Conservation (phyloP, 2,888 invertebrate species). For the Anoplius nigerrimus region DNA sequence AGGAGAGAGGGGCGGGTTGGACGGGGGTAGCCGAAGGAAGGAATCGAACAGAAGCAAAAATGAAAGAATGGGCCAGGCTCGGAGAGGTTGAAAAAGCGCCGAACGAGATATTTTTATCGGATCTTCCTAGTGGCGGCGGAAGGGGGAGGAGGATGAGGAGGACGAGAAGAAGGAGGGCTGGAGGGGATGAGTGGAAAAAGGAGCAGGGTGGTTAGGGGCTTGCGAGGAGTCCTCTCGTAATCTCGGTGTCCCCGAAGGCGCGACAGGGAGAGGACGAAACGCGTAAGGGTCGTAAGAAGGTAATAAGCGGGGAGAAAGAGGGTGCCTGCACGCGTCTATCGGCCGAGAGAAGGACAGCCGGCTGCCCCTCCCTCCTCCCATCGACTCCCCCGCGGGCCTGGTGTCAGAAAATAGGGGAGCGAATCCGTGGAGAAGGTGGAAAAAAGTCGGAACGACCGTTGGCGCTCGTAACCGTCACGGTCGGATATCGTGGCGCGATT, state of each 20-base stretch:
- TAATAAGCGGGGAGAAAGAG: constrained; percentile 29
- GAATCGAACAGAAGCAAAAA: neutral
- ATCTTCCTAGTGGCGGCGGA: constrained; percentile 14
- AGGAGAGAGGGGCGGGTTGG: neutral
- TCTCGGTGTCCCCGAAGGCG: constrained; percentile 33
- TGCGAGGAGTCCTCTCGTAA: constrained; percentile 20
- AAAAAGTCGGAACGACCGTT: constrained; percentile 10
- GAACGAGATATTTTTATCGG: constrained; percentile 41
- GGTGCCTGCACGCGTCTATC: neutral
- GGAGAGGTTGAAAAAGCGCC: constrained; percentile 1
- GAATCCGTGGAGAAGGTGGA: neutral
- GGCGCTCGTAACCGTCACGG: neutral
- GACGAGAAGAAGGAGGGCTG: neutral
- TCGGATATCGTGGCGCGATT: constrained; percentile 6
- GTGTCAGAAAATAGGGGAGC: neutral
- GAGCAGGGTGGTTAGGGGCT: neutral
- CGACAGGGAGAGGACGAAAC: constrained; percentile 16
- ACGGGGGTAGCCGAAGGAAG: neutral
- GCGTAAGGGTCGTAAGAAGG: constrained; percentile 29
- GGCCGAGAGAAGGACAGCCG: neutral
- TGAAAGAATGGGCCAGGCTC: neutral
- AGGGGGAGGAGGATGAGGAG: neutral
- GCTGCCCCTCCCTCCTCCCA: neutral
- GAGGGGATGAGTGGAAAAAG: neutral
- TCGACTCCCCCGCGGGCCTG: neutral